Base-by-base conservation (phyloP, 2,888 invertebrate species). In the Pharmacophagus antenor region DNA sequence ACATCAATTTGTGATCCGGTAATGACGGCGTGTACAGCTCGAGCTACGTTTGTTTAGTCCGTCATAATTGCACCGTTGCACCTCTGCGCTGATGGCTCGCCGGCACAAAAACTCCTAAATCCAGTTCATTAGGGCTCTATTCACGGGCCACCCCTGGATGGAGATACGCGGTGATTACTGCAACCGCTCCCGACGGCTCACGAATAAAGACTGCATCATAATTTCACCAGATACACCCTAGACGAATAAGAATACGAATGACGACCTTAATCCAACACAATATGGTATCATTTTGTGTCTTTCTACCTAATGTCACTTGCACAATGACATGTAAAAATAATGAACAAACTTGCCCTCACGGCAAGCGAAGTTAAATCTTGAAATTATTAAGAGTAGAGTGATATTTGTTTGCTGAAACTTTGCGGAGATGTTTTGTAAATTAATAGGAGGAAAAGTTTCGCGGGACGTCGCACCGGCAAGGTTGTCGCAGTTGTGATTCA, bases 161-260 rank as follows among this genome's bases (percentile, higher is more conserved):
- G 87, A 89, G 90, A 90, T 88, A 88, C 89, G 87, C 88, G 89
- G 89, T 90, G 90, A 90, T 90, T 90, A 90, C 89, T 89, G 88
- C 89, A 88, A 89, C 89, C 89, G 89, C 88, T 89, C 88, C 89
- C 89, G 88, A 87, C 89, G 88, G 88, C 87, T 88, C 88, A 88
- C 90, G 85, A 88, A 88, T 90, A 90, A 89, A 89, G 89, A 89
- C 89, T 89, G 90, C 89, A 90, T 90, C 90, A 89, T 90, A 90
- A 90, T 90, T 90, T 87, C 86, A 89, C 87, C 87, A 88, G 88
- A 89, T 85, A 88, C 85, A 85, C 86, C 86, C 87, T 80, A 73
- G 72, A 70, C 61, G 64, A 56, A 52, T 51, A 72, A 70, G 68
- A 76, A 71, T 74, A 71, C 71, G 69, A 87, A 84, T 79, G 73